A percentile compares a stretch with the other conserved stretches of the same genome.
These are phyloP conservation scores for Halcyon chelicuti DNA, from an alignment of 2,797 vertebrate species.

Conservation along the genomic window DNA sequence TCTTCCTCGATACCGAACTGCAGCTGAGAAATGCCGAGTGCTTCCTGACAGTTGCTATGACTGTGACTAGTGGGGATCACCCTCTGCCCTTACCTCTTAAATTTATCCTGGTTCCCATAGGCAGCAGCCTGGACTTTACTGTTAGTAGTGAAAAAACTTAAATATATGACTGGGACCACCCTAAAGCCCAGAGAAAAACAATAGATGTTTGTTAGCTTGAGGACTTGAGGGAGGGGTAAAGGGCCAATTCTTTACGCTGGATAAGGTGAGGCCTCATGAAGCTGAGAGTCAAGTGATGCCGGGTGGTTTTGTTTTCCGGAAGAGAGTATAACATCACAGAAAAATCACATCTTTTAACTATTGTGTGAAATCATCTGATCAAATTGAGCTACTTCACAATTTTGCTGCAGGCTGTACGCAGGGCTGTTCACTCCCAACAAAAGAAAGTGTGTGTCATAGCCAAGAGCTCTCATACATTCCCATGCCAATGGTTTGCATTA, in stretches of 20 bases:
- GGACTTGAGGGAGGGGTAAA: background rate
- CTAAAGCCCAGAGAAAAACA: background rate
- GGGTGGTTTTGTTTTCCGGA: background rate
- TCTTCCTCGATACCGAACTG: background rate
- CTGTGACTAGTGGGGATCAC: background rate
- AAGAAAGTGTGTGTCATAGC: background rate
- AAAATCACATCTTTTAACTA: conserved; percentile 27
- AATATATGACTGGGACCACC: background rate
- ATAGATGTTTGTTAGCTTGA: background rate
- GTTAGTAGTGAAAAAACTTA: background rate
- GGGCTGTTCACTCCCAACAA: conserved; percentile 27
- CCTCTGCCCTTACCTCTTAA: background rate
- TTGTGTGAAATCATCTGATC: conserved; percentile 47
- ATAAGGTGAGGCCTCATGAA: background rate
- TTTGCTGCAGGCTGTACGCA: background rate
- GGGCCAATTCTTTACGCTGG: background rate
- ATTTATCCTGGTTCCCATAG: background rate
- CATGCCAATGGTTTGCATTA: background rate
- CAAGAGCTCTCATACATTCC: conserved; percentile 3
- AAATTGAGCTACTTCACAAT: conserved; percentile 33
- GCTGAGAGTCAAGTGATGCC: background rate
- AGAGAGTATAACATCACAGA: background rate
- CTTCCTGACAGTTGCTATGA: background rate
- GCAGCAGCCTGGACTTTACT: background rate
- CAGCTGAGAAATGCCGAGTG: background rate